phyloP scores from a whole-genome alignment of 2,113 vertebrate species.

The Sminthopsis crassicaudata region DNA sequence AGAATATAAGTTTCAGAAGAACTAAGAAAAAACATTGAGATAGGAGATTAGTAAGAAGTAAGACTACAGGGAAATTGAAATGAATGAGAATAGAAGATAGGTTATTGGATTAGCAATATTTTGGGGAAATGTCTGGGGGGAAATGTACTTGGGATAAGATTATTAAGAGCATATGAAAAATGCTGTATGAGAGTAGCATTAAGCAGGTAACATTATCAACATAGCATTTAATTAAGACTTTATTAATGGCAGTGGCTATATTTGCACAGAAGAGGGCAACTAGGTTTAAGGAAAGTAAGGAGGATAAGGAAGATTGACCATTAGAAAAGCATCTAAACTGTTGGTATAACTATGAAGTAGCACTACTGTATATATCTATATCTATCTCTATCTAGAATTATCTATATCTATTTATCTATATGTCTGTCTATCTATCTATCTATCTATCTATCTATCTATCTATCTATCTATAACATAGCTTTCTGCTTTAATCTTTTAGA shows the following conservation, averaged over 20 bases:
- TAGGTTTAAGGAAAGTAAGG: neutral
- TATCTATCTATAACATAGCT: neutral
- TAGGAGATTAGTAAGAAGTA: neutral
- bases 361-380: neutral
- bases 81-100: accelerated
- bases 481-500: neutral
- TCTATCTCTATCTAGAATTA: too few relatives aligned
- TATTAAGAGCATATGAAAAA: neutral
- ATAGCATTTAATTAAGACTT: neutral
- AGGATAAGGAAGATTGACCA: neutral
- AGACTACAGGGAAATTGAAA: neutral
- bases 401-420: too few relatives aligned
- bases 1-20: neutral
- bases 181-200: neutral
- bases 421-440: too few relatives aligned
- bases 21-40: neutral
- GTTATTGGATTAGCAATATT: neutral
- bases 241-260: neutral
- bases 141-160: neutral
- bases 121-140: accelerated
- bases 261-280: neutral
- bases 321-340: neutral
- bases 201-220: neutral
- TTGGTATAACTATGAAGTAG: neutral
- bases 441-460: too few relatives aligned